These are phyloP conservation scores for Spongia lamella DNA, from an alignment of 37 sponge, comb jelly and placozoan genomes.

Conservation along the genomic window DNA sequence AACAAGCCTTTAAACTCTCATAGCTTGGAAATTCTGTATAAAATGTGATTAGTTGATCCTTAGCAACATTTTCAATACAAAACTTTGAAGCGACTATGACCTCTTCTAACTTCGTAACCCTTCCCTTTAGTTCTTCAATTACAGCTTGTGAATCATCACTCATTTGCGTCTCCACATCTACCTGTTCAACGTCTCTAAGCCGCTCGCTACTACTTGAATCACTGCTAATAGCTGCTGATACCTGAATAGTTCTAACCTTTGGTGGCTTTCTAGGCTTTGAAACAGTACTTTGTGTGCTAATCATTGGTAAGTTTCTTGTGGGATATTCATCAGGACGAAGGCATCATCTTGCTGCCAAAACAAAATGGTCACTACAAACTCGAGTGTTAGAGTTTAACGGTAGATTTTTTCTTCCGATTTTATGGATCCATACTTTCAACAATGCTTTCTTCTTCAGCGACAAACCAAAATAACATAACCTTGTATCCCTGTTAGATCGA, in stretches of 20 bases:
- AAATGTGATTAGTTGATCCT: slow-evolving; percentile 32
- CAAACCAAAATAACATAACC: background rate
- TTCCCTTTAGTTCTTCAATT: too few relatives aligned
- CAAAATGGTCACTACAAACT: slow-evolving; percentile 31
- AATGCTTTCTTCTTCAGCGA: slow-evolving; percentile 29
- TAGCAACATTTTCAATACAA: background rate
- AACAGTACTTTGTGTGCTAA: too few relatives aligned
- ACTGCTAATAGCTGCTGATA: too few relatives aligned
- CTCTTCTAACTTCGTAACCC: too few relatives aligned
- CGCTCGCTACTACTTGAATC: too few relatives aligned
- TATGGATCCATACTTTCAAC: slow-evolving; percentile 21
- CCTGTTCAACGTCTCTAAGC: too few relatives aligned
- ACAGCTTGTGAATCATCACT: background rate
- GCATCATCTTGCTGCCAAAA: background rate
- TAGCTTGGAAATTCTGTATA: slow-evolving; percentile 41
- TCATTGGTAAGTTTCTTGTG: too few relatives aligned
- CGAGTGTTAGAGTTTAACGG: slow-evolving; percentile 7
- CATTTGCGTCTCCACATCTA: too few relatives aligned
- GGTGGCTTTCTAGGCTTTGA: slow-evolving; percentile 1
- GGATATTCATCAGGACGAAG: too few relatives aligned
- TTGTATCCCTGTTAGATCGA: slow-evolving; percentile 1
- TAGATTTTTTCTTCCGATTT: slow-evolving; percentile 17
- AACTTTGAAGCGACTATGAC: background rate
- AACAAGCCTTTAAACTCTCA: slow-evolving; percentile 22
- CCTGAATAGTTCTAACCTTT: background rate